Base-by-base conservation (phyloP, 92 coral and sea anemone genomes). In the Parazoanthus atlanticus region DNA sequence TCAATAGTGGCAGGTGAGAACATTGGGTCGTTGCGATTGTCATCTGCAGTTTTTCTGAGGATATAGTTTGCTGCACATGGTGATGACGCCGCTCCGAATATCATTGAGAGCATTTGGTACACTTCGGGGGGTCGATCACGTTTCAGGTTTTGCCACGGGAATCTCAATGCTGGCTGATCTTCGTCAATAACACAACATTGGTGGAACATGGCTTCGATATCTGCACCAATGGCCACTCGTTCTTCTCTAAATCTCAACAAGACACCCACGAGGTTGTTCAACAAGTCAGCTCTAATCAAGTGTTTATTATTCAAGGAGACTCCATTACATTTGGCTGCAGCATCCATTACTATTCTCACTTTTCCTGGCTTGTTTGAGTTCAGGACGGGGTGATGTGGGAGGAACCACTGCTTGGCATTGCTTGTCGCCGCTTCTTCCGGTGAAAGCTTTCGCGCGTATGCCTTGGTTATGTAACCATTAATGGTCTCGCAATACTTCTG, bases 121-220 rank as follows among this genome's bases (percentile, higher is more conserved):
- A n/a, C n/a, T n/a, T n/a, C n/a, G n/a, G n/a, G n/a, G n/a, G n/a
- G n/a, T n/a, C n/a, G n/a, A n/a, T n/a, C n/a, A n/a, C n/a, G n/a
- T n/a, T n/a, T n/a, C n/a, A n/a, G n/a, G n/a, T n/a, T n/a, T n/a
- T n/a, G n/a, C n/a, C n/a, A n/a, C n/a, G n/a, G n/a, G n/a, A n/a
- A n/a, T n/a, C n/a, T n/a, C n/a, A n/a, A n/a, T n/a, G n/a, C n/a
- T n/a, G n/a, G n/a, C n/a, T n/a, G n/a, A n/a, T n/a, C n/a, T n/a
- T n/a, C n/a, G n/a, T n/a, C n/a, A n/a, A n/a, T n/a, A n/a, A n/a
- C n/a, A 52, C 61, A 6, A 6, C 61, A 7, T 7, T 15, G 61
- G 69, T 84, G 90, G 58, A 91, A 93, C 93, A 93, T 88, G 69
- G 95, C 91, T 89, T 93, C 90, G 31, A 91, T 93, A 90, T 93